Evolutionary conservation across 2,797 vertebrate genomes (phyloP), one percentile per base, ranked within the genome.

Genomic region (Cynodonichthys magdalenae): DNA sequence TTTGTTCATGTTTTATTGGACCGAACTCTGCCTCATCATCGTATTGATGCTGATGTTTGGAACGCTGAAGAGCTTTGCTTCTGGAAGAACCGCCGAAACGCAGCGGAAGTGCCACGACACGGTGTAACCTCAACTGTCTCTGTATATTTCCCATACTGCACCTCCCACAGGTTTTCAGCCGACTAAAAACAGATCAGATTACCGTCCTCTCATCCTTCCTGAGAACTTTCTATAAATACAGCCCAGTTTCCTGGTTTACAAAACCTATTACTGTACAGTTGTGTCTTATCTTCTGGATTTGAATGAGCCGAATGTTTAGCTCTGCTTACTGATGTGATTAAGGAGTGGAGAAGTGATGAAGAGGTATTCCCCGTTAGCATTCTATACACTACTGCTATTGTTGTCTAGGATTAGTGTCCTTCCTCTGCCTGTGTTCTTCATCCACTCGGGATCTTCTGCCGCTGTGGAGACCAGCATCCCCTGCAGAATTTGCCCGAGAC

Each of bases 201-300:
- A 74, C 74, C 50, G 52, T 77, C 54, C 66, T 55, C 59, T 78
- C 31, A 63, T 36, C 53, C 53, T 81, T 66, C 54, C 66, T 65
- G 67, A 85, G 78, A 72, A 53, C 57, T 69, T 66, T 77, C 77
- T 83, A 75, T 84, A 86, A 89, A 88, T 90, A 90, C 63, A 68
- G 52, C 39, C 59, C 2, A 0, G 63, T 80, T 79, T 74, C 77
- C 85, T 77, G 44, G 68, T 74, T 63, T 66, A 73, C 78, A 84
- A 89, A 90, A 89, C 85, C 83, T 84, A 71, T 88, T 82, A 88
- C 5, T 62, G 24, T 58, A 20, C 66, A 71, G 52, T 66, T 79
- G 79, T 79, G 64, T 83, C 48, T 63, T 68, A 67, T 75, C 47
- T 59, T 66, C 65, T 61, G 63, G 11, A 42, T 66, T 52, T 75